Evolutionary conservation across 1,140 invertebrate genomes (phyloP).

Genomic region (Medauroidea extradentata): DNA sequence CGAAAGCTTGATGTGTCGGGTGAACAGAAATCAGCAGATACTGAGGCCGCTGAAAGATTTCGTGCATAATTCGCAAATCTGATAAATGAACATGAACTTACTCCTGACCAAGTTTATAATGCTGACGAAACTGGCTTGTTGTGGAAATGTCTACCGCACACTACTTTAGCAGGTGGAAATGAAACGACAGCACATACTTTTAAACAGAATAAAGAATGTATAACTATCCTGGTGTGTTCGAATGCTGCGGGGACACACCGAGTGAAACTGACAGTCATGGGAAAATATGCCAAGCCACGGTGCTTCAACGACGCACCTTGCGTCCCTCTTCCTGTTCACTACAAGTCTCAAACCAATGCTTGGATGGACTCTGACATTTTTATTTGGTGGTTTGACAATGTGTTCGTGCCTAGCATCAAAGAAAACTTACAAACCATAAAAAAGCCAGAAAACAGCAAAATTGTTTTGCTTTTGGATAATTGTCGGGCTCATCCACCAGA

Average conservation of each 20-base stretch:
- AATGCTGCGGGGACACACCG: conserved; percentile 25
- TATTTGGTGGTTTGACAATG: conserved; percentile 22
- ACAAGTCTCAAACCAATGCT: conserved; percentile 21
- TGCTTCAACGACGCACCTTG: conserved; percentile 23
- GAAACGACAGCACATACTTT: no score
- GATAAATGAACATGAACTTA: no score
- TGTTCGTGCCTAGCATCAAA: conserved; percentile 23
- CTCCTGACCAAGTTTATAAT: no score
- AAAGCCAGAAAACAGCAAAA: conserved; percentile 25
- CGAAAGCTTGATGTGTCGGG: no score
- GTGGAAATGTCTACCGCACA: no score
- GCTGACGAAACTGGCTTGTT: no score
- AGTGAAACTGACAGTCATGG: conserved; percentile 26
- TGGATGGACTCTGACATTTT: conserved; percentile 27
- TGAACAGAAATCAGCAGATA: no score
- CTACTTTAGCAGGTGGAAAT: no score
- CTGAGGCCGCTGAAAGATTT: no score
- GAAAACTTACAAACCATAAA: conserved; percentile 23
- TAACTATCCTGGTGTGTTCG: conserved; percentile 31
- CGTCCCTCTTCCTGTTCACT: conserved; percentile 15
- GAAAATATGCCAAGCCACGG: conserved; percentile 25
- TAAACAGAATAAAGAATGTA: no score
- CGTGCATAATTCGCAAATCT: no score
- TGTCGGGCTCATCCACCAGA: conserved; percentile 24
- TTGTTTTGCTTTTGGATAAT: conserved; percentile 37